These are phyloP conservation scores for Scophthalmus maximus DNA, from an alignment of 2,113 vertebrate species.

Conservation along the genomic window DNA sequence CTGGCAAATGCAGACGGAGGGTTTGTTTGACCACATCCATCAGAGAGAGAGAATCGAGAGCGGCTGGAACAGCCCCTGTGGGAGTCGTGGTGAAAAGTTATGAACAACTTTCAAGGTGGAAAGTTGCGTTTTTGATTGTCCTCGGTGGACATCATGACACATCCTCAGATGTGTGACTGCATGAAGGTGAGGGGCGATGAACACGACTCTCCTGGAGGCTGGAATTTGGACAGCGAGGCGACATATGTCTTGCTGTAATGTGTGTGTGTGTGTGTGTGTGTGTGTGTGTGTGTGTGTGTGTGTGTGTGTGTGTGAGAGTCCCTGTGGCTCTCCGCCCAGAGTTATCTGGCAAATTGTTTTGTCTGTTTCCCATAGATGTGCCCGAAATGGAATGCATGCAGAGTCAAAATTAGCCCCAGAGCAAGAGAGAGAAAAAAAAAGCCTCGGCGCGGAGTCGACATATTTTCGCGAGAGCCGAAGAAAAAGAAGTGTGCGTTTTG, in stretches of 20 bases:
- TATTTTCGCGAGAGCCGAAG: constrained; percentile 45
- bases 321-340: constrained; percentile 47
- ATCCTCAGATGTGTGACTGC: background rate
- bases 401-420: constrained; percentile 71
- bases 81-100: background rate
- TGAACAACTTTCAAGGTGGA: background rate
- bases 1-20: constrained; percentile 25
- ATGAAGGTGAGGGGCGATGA: background rate
- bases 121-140: background rate
- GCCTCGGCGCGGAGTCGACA: constrained; percentile 25
- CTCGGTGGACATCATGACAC: background rate
- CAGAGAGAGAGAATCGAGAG: background rate
- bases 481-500: no score
- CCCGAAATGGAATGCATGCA: constrained; percentile 72
- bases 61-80: background rate
- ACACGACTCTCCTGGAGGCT: constrained; percentile 51
- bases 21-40: constrained; percentile 46
- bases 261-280: constrained; percentile 4
- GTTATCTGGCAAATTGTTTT: constrained; percentile 70
- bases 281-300: constrained; percentile 12
- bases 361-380: constrained; percentile 79
- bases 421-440: constrained; percentile 45
- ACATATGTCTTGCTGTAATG: constrained; percentile 40
- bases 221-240: constrained; percentile 21
- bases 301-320: constrained; percentile 9